These are phyloP conservation scores for Crypturellus undulatus DNA, from an alignment of 2,113 vertebrate genomes.

Conservation along the genomic window DNA sequence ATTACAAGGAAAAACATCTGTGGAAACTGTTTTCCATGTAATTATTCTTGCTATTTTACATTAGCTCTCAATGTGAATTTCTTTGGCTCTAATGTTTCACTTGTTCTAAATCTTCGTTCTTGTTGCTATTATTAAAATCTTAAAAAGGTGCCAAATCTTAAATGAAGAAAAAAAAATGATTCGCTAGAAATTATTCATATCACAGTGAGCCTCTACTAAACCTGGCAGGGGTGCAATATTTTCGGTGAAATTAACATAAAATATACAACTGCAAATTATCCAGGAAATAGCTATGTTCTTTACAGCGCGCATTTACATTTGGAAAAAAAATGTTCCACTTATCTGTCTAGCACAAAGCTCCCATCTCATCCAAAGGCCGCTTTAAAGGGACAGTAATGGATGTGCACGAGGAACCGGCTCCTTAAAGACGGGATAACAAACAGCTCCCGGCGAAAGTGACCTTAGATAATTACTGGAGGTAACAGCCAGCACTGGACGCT, in stretches of 20 bases:
- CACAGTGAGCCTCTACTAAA: conserved; percentile 86
- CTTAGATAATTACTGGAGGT: conserved; percentile 66
- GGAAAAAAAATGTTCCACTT: conserved; percentile 72
- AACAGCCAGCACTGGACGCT: conserved; percentile 35
- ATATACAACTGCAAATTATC: conserved; percentile 89
- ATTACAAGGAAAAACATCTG: conserved; percentile 86
- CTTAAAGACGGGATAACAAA: conserved; percentile 49
- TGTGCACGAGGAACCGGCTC: conserved; percentile 24
- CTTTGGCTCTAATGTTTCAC: conserved; percentile 81
- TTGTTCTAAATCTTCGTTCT: conserved; percentile 87
- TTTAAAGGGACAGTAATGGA: conserved; percentile 75
- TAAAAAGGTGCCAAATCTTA: conserved; percentile 88
- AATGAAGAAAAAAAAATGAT: conserved; percentile 85
- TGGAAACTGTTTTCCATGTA: conserved; percentile 83
- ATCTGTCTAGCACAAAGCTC: conserved; percentile 75
- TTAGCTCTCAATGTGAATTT: conserved; percentile 81
- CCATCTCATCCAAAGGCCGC: conserved; percentile 63
- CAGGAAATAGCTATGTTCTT: conserved; percentile 86
- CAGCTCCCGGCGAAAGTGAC: conserved; percentile 53
- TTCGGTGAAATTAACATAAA: conserved; percentile 88
- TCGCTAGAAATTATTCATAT: conserved; percentile 87
- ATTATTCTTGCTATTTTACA: conserved; percentile 86
- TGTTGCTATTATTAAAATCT: conserved; percentile 87
- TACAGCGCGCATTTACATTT: conserved; percentile 81
- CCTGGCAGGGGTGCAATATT: conserved; percentile 88